A percentile compares a stretch with the other conserved stretches of the same genome.
Evolutionary conservation across 2,888 invertebrate genomes (phyloP).

Genomic region (Amphimallon solstitiale): DNA sequence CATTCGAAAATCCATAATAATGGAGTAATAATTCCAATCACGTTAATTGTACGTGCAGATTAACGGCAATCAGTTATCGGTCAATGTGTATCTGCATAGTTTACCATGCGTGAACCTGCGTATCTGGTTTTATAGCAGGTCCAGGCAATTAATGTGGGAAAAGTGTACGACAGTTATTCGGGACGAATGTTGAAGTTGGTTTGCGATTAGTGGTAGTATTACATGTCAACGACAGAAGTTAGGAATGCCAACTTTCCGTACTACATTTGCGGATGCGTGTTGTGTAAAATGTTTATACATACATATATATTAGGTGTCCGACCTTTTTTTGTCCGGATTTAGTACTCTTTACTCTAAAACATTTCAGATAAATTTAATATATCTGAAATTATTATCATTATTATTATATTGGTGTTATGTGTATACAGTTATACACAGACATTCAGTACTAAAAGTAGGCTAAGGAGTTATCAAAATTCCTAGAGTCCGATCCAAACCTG

Average conservation of each 20-base stretch:
- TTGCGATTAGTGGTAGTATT: slow-evolving; percentile 44
- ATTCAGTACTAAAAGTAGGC: no score
- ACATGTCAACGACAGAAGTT: slow-evolving; percentile 43
- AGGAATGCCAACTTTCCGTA: slow-evolving; percentile 40
- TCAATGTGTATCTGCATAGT: not conserved
- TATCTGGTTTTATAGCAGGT: slow-evolving; percentile 27
- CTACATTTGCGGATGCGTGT: slow-evolving; percentile 38
- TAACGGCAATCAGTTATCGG: no score
- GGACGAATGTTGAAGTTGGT: slow-evolving; percentile 31
- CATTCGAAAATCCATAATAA: not conserved
- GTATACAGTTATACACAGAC: no score
- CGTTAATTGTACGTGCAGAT: no score
- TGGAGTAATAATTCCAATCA: no score
- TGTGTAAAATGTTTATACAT: slow-evolving; percentile 29
- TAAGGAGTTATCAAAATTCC: no score
- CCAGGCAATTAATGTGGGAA: slow-evolving; percentile 43
- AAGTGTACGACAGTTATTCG: not conserved
- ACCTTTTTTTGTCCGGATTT: not conserved
- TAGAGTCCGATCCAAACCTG: no score
- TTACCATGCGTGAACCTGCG: slow-evolving; percentile 8
- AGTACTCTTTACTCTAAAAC: not conserved
- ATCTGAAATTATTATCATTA: no score
- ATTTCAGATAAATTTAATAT: no score
- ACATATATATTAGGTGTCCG: not conserved
- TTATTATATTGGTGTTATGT: no score